Percentiles rank a stretch among this genome's conserved stretches.
These are phyloP conservation scores for Folsomia manolachei DNA, from an alignment of 2,888 invertebrate species.

Conservation along the genomic window DNA sequence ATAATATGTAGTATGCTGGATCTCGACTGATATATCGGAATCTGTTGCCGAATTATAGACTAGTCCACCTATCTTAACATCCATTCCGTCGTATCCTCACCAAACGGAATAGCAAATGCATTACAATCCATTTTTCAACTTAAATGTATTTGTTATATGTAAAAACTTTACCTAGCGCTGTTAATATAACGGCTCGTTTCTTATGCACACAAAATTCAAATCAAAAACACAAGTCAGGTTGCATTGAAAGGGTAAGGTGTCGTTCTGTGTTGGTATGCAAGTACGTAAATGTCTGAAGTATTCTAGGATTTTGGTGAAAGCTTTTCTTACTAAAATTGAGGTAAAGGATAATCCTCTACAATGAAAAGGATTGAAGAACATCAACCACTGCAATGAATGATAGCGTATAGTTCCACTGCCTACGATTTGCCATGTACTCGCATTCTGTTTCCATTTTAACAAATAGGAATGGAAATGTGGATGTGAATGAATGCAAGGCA, in stretches of 20 bases:
- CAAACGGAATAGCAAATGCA: background rate
- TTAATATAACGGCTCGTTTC: background rate
- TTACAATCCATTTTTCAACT: background rate
- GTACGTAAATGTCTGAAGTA: background rate
- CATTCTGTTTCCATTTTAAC: background rate
- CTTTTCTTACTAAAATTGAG: background rate
- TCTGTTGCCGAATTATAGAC: too few relatives aligned
- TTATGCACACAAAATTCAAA: too few relatives aligned
- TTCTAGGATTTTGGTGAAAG: background rate
- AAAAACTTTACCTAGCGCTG: too few relatives aligned
- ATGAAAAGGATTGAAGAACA: background rate
- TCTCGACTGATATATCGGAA: too few relatives aligned
- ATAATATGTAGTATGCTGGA: background rate
- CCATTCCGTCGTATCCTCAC: background rate
- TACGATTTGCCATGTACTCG: too few relatives aligned
- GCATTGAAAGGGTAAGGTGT: background rate
- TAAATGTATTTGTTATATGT: background rate
- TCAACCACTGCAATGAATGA: background rate
- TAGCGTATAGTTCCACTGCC: too few relatives aligned
- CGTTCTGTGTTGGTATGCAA: background rate
- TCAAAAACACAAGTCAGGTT: background rate
- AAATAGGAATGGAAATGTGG: background rate
- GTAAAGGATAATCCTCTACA: background rate
- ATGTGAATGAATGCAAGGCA: background rate
- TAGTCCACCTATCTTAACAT: background rate